Base-by-base conservation (phyloP, 2,888 invertebrate species). In the Ernsta delagoae region DNA sequence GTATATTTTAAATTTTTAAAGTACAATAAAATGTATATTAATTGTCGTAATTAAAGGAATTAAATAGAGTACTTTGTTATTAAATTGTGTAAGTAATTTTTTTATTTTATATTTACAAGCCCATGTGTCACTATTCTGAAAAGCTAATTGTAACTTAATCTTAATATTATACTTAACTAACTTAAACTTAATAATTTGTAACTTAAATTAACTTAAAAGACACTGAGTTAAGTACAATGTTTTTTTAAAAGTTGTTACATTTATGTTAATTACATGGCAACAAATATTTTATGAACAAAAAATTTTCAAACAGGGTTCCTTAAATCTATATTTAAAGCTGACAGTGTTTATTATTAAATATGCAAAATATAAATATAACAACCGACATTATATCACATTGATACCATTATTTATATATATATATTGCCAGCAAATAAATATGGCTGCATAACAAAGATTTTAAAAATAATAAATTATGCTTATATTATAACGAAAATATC, bases 321-420 rank as follows among this genome's bases (percentile, higher is more conserved):
- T 87, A 86, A 70, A 73, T 75, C 82, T 85, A 86, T 77, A 73
- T 73, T 87, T 89, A 89, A 87, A 88, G 85, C 87, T 88, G 83
- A 81, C 77, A 73, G 75, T 83, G 83, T 85, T 82, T 9, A 43
- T 43, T 43, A 81, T 79, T 78, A 82, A 81, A 79, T 78, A 82
- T 77, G 82, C 85, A 87, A 87, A 86, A 81, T 85, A 78, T 77
- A n/a, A n/a, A 81, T 84, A 77, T 77, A 79, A 89, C 86, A 88
- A 87, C 86, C 86, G 81, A 87, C 87, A 84, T 85, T 83, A 86
- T 89, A 89, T 89, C 88, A 89, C 89, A 87, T 24, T 24, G 24
- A 3, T 85, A 82, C 53, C 60, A 66, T 54, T 54, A 36, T 16
- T 31, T 24, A 3, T 24, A 24, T n/a, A n/a, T 53, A 41, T 9